Base-by-base conservation (phyloP, 2,888 invertebrate genomes). In the Drosophila borealis region DNA sequence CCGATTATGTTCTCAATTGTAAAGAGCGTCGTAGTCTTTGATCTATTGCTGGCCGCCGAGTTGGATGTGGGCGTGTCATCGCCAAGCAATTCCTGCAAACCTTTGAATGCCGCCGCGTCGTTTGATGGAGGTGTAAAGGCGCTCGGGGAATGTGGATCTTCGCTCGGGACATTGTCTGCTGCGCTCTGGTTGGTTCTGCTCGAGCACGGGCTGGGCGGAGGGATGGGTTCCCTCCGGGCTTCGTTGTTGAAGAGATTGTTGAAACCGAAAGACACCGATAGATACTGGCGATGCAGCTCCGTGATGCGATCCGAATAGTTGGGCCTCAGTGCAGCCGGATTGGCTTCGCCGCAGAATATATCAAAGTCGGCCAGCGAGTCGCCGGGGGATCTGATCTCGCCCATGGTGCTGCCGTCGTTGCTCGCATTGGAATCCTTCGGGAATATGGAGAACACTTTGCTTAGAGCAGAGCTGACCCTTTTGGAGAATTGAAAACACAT, bases 1-100 rank as follows among this genome's bases (percentile, higher is more conserved):
- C 87, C 91, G 62, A 92, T 92, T 46, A 92, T 90, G 79, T 92
- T 92, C 70, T 92, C 92, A 74, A 92, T 92, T 59, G 92, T 92
- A 73, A 92, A 92, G 8, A 90, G 79, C 6, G 86, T 82, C 13
- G 75, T 78, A 39, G 78, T 79, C 74, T 87, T 89, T 45, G 80
- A 71, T 37, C 67, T 75, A 37, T 61, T 81, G 60, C 25, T 62
- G 50, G 77, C 25, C 5, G 21, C 46, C 11, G 61, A 41, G 8
- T 13, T 17, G 25, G 68, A 46, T 9, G 61, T 46, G 54, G 68
- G 59, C 42, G 56, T 56, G 46, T 69, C 77, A 44, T 50, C 64
- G 49, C 33, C 62, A 57, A 75, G 21, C 17, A 73, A 25, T 10
- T 76, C 71, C 51, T 74, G 82, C 17, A 77, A 46, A 5, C 70